These are phyloP conservation scores for Clarias magur DNA, from an alignment of 2,113 vertebrate species.

Conservation along the genomic window DNA sequence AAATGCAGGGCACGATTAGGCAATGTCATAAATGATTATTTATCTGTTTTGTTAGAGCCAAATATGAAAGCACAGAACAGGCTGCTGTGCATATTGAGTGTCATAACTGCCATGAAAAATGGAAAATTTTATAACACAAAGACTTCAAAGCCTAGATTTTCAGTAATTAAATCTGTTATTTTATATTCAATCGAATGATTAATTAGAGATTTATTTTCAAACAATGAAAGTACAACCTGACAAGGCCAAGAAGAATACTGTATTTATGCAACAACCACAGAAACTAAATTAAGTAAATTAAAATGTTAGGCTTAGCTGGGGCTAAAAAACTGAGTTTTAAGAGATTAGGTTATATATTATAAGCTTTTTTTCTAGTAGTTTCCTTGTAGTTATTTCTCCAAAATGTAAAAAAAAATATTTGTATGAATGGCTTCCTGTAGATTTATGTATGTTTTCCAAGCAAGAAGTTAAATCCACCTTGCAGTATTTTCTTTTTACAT, in stretches of 20 bases:
- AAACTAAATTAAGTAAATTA: conserved; percentile 15
- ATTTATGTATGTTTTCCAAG: background rate
- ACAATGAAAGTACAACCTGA: conserved; percentile 14
- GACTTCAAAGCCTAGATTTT: conserved; percentile 26
- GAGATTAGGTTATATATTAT: background rate
- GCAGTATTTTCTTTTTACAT: background rate
- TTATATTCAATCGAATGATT: conserved; percentile 18
- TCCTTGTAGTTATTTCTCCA: background rate
- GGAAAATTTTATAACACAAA: background rate
- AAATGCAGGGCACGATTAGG: background rate
- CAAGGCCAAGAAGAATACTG: conserved; percentile 9
- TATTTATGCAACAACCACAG: conserved; percentile 15
- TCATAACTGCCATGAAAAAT: conserved; percentile 19
- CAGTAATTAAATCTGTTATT: conserved; percentile 32
- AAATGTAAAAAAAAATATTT: background rate
- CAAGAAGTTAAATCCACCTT: background rate
- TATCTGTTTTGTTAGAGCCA: background rate
- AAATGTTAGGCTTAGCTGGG: background rate
- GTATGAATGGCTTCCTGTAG: background rate
- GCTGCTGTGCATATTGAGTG: conserved; percentile 3
- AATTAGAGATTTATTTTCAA: conserved; percentile 34
- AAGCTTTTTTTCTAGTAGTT: background rate
- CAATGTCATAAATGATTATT: conserved; percentile 9
- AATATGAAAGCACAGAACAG: background rate
- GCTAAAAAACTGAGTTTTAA: background rate